Base-by-base conservation (phyloP, 1,140 invertebrate species). In the Charaxes varanes region DNA sequence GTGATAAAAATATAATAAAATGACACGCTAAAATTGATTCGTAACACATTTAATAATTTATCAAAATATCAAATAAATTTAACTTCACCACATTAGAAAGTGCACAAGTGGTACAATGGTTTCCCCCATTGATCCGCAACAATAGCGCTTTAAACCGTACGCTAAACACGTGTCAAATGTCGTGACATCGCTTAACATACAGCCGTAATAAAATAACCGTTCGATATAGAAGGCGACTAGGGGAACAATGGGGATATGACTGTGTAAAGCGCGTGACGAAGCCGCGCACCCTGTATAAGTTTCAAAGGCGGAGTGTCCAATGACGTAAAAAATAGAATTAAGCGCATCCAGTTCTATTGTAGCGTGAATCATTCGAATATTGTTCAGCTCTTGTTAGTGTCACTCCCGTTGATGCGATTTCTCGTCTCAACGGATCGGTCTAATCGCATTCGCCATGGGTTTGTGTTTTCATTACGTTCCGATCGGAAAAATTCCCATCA, bases 111-210 rank as follows among this genome's bases (percentile, higher is more conserved):
- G 34, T 16, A 45, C 35, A 40, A 32, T 41, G 26, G 12, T 13
- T 59, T 62, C 73, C 68, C 66, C 63, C 64, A 71, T 59, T 53
- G 62, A 55, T 68, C 57, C 24, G 37, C 54, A 49, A 80, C 72
- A 77, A 77, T 68, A 36, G 62, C 50, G 62, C 60, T 70, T 58
- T 69, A 67, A 77, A 68, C 70, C 61, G 62, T 57, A 74, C 66
- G 52, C 68, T 77, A 73, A 74, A 77, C 72, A 77, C 72, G 72
- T 72, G 76, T 77, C 76, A 70, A 66, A 62, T 50, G 54, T 62
- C 52, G 58, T 64, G 63, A 77, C 76, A 67, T 67, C 53, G 56
- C 54, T 53, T 62, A 62, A 67, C 57, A 54, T 69, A 62, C 58
- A 68, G 28, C 53, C 42, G 47, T 61, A 67, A 71, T 62, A 73